phyloP scores from a whole-genome alignment of 2,113 vertebrate species.

The Syngnathus floridae region DNA sequence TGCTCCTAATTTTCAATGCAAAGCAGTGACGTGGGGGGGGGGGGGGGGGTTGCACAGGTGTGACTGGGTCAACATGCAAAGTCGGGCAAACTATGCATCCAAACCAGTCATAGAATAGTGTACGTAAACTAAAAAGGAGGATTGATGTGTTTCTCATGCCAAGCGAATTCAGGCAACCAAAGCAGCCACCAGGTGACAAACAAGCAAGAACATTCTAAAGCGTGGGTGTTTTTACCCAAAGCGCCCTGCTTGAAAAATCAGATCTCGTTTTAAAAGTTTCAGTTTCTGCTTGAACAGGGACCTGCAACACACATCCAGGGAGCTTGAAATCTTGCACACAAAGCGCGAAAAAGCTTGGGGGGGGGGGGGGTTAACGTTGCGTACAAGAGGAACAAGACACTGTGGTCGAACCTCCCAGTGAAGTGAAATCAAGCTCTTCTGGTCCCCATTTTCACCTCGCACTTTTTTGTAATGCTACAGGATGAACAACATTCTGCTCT shows the following conservation, averaged over 20 bases:
- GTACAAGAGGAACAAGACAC: conserved; percentile 31
- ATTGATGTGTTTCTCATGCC: conserved; percentile 14
- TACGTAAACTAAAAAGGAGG: conserved; percentile 1
- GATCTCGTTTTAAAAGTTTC: conserved; percentile 12
- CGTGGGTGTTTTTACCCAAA: conserved; percentile 3
- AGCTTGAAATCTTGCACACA: neutral
- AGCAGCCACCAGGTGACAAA: conserved; percentile 38
- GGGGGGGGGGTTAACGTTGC: neutral
- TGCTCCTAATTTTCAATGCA: conserved; percentile 71
- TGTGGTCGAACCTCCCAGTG: conserved; percentile 25
- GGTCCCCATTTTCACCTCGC: conserved; percentile 6
- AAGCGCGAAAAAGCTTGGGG: neutral
- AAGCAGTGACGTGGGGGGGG: conserved; percentile 57
- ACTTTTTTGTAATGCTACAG: conserved; percentile 27
- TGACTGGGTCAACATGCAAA: neutral
- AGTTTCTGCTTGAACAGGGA: conserved; percentile 64
- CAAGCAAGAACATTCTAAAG: conserved; percentile 23
- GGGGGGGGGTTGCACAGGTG: conserved; percentile 17
- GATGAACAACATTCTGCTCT: conserved; percentile 53
- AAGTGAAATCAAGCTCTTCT: conserved; percentile 26
- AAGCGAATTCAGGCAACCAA: conserved; percentile 26
- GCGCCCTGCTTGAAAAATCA: neutral
- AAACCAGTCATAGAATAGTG: conserved; percentile 3
- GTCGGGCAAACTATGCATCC: conserved; percentile 2
- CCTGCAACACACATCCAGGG: conserved; percentile 38